Evolutionary conservation across 2,797 vertebrate species (phyloP), one percentile per base, ranked within the genome.

Genomic region (Chloroceryle amazona): DNA sequence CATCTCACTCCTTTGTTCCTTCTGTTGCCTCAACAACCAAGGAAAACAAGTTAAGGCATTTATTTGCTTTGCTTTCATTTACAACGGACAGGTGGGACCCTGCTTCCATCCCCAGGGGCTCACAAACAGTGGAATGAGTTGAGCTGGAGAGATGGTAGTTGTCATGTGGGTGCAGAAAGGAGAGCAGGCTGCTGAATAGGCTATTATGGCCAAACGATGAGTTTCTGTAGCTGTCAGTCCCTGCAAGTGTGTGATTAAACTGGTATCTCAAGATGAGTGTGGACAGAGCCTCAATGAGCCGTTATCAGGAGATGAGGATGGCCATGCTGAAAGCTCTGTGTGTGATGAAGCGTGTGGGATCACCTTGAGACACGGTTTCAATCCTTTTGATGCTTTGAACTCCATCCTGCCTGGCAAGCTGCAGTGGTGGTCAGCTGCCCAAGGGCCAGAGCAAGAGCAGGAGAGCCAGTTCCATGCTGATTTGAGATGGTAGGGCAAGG

Each of bases 211-310:
- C 80, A 63, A 62, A 31, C 1, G 2, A 18, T 10, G 21, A 86
- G 47, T 62, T 51, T 80, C 60, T 91, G 26, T 54, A 66, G 44
- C 51, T 76, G 75, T 73, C 67, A 60, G 71, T 66, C 33, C 58
- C 75, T 88, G 26, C 29, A 62, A 76, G 31, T 37, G 37, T 76
- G 62, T 89, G 74, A 61, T 80, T 49, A 35, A 65, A 65, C 58
- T 83, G 46, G 35, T 52, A 16, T 35, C 42, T 68, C 78, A 29
- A 5, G 42, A 58, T 11, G 5, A 12, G 4, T 52, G 81, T 89
- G 81, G 74, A 60, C 84, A 42, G 18, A 89, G 74, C n/a, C 79
- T 89, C 47, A 54, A 81, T n/a, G 55, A 94, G 82, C 61, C 1
- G 0, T 71, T 62, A 0, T 70, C 81, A 74, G 79, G 86, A 91